Evolutionary conservation across 1,140 invertebrate species (phyloP), one percentile per base, ranked within the genome.

Genomic region (Scaptomyza hsui): DNA sequence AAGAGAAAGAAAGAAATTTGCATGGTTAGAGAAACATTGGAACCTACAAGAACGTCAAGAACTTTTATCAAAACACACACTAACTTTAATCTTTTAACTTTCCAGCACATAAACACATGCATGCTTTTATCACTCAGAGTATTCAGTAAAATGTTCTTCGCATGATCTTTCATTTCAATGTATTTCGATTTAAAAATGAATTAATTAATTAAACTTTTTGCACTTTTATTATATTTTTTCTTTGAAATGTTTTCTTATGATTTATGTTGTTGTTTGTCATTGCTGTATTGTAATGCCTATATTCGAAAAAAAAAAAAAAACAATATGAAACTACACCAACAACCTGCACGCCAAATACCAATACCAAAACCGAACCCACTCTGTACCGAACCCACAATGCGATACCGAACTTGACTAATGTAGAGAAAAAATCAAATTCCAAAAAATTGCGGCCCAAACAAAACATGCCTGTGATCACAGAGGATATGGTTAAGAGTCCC

Each of bases 401-500:
- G 49, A 19, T 55, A 48, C 19, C 45, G 52, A 61, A 35, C 19
- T 57, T 57, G 63, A 79, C 81, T 85, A 89, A 88, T 83, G 65
- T 67, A 89, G 85, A 89, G 79, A 85, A 89, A 78, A 89, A 89
- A 89, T 85, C 85, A 85, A 85, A 89, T 89, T 89, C 76, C 53
- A 90, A 83, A 90, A 76, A 89, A 15, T 70, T 60, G 79, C 88
- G 79, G 45, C 65, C 69, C 60, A 62, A 73, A 75, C 76, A 85
- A 77, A 90, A 90, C 55, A 52, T 88, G 53, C 74, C 79, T 16
- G 51, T 60, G 53, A 86, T 86, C 72, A 83, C 72, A 91, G 92
- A 92, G 53, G 92, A 93, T 51, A 95, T 97, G 93, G 93, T 95
- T 42, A 94, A 95, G 90, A 97, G 96, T 91, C 95, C 95, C 3